Percentiles rank a stretch among this genome's conserved stretches.
Evolutionary conservation across 2,113 vertebrate species (phyloP).

Genomic region (Rhombomys opimus): DNA sequence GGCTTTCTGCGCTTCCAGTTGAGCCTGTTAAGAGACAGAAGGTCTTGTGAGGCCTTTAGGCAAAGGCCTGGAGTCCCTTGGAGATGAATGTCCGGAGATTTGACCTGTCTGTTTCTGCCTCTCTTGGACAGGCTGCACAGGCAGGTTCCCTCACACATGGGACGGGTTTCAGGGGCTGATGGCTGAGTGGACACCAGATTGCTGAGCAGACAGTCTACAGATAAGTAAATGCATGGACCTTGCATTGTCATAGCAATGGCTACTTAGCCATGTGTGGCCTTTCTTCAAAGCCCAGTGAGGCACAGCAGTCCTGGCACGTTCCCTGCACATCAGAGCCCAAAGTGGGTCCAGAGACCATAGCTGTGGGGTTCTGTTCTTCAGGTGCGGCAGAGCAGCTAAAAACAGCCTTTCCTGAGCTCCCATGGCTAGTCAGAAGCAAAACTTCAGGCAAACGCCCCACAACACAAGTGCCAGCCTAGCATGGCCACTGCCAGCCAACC

Average conservation of each 20-base stretch:
- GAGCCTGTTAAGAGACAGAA: constrained; percentile 86
- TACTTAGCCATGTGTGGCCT: background rate
- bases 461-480: rapidly evolving
- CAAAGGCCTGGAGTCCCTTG: background rate
- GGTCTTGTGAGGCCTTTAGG: background rate
- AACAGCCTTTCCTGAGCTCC: background rate
- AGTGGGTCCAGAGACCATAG: background rate
- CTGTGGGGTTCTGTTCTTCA: rapidly evolving
- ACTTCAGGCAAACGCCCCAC: background rate
- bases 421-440: background rate
- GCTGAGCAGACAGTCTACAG: rapidly evolving
- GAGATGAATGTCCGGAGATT: background rate
- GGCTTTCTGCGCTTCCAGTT: constrained; percentile 95
- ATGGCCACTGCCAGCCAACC: background rate
- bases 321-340: background rate
- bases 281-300: background rate
- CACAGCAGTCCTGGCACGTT: rapidly evolving
- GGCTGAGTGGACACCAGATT: background rate
- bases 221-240: background rate
- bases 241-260: background rate
- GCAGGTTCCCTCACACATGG: rapidly evolving
- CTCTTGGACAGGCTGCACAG: background rate
- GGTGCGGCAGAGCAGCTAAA: rapidly evolving
- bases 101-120: background rate
- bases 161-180: too few relatives aligned